Evolutionary conservation across 2,113 vertebrate genomes (phyloP), one percentile per base, ranked within the genome.

Genomic region (Lonchura striata): DNA sequence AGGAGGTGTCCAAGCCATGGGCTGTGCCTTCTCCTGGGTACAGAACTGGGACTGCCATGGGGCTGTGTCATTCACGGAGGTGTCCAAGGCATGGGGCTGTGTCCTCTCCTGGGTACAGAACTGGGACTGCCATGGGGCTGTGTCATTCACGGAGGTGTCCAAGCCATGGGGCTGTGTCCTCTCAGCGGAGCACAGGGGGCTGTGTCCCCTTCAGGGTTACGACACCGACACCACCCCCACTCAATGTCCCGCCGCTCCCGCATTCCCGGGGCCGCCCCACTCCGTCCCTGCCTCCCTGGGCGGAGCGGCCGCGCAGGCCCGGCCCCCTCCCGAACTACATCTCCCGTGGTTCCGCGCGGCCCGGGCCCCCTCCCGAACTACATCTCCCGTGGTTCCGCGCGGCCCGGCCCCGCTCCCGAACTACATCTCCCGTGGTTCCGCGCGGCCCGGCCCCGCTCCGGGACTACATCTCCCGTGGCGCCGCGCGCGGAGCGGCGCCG

Each of bases 191-290:
- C n/a, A n/a, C n/a, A n/a, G n/a, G n/a, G n/a, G n/a, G n/a, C n/a
- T 56, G 13, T n/a, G 21, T 57, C 56, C 56, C n/a, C 22, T 47
- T 1, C 5, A 2, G 11, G 18, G 31, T 1, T 4, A n/a, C 18
- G 0, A 15, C 39, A 30, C 12, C 31, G 1, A 15, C 39, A 30
- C 12, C 31, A 1, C 4, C 37, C 24, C 47, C 47, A 5, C 14
- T 11, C 60, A 11, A 9, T 1, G 24, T 13, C 37, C 23, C 30
- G 1, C 47, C 8, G 5, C 4, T 28, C 18, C 8, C 13, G 1
- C 20, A 1, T 3, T 7, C 12, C n/a, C 23, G n/a, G 22, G n/a
- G 56, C n/a, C 23, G 23, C n/a, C 2, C 33, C 0, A 33, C 9
- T 10, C 61, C 33, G 13, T 65, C 33, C 77, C 3, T 19, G 49